Base-by-base conservation (phyloP, 2,113 vertebrate genomes). In the Empidonax alnorum region DNA sequence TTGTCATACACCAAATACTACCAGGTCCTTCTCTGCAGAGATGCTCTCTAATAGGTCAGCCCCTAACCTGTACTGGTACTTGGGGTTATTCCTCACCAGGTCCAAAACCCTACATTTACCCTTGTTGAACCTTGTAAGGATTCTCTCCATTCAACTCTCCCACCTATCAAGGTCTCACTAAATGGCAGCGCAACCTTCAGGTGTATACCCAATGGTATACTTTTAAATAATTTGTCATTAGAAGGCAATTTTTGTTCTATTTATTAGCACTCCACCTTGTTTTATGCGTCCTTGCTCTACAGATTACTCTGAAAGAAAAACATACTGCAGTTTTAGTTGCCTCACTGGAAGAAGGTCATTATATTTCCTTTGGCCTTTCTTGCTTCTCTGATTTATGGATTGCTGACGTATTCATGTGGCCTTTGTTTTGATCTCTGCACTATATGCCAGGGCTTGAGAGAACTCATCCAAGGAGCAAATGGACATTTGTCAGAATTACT, bases 401-500 rank as follows among this genome's bases (percentile, higher is more conserved):
- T 69, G 53, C 47, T 81, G 91, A 75, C 14, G 5, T 87, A 31
- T 46, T 73, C 20, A 0, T 21, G 44, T 68, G 62, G 39, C 61
- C 84, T 96, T 87, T 15, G 20, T 73, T 96, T 89, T 93, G 75
- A 93, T 84, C 79, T 94, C 68, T 84, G 75, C 56, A 88, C 47
- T 78, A 39, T 14, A 10, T 58, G 35, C 13, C 66, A 71, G 58
- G 68, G 61, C 55, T 27, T n/a, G 74, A 81, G 78, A 95, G 39
- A 82, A 72, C 63, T 55, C 24, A 19, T 52, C 58, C 92, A 90
- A 92, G 75, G 41, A 95, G 77, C 84, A 90, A 93, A 87, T 15
- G 27, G 49, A 11, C 24, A 75, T 96, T 95, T 95, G 87, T 88
- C 74, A 78, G 67, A 76, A 92, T 79, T 69, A 72, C 52, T 67